Evolutionary conservation across 2,888 invertebrate genomes (phyloP).

Genomic region (Calameuta idolon): DNA sequence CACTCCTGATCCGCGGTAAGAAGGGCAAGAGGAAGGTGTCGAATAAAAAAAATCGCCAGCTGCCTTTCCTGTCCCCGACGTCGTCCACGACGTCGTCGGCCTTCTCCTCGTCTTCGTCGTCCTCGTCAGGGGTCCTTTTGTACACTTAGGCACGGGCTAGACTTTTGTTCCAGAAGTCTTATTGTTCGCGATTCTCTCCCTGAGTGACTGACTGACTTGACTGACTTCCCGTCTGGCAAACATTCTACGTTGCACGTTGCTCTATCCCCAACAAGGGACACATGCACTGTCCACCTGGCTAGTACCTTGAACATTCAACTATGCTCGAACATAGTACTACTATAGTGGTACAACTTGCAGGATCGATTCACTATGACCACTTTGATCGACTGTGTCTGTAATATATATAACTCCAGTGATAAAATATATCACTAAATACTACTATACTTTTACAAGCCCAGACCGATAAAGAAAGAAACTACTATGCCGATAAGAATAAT

Average conservation of each 20-base stretch:
- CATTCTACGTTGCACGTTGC: too few species aligned
- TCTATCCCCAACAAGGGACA: too few species aligned
- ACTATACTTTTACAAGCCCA: background rate
- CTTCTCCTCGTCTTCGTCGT: background rate
- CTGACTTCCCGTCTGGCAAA: too few species aligned
- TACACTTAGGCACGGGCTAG: slow-evolving; percentile 43
- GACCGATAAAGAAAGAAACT: background rate
- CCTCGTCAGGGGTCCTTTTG: background rate
- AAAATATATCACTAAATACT: background rate
- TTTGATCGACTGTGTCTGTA: background rate
- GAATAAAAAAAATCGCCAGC: background rate
- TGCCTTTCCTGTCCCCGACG: background rate
- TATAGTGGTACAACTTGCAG: background rate
- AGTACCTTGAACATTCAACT: too few species aligned
- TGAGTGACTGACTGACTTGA: background rate
- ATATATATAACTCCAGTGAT: background rate
- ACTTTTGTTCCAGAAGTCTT: slow-evolving; percentile 43
- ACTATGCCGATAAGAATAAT: too few species aligned
- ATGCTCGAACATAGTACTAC: background rate
- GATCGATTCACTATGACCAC: background rate
- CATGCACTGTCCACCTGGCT: too few species aligned
- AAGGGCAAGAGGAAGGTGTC: background rate
- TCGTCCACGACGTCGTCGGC: background rate
- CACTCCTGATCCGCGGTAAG: background rate
- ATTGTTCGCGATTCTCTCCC: background rate